phyloP scores from a whole-genome alignment of 37 sponge, comb jelly and placozoan species.

The Cliona cf. orientalis region DNA sequence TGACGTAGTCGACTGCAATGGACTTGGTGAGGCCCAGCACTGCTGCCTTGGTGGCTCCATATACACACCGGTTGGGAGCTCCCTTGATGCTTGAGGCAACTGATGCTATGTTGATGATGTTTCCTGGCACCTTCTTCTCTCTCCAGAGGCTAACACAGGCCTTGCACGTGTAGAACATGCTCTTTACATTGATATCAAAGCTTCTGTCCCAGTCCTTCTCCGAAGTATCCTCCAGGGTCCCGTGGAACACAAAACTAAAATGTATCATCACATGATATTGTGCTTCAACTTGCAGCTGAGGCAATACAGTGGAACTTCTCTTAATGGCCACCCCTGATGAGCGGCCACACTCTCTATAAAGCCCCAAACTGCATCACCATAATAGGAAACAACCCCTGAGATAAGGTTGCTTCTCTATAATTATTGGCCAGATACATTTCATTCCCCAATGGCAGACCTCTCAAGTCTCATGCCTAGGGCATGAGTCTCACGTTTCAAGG shows the following conservation, averaged over 20 bases:
- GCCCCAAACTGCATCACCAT: too few species aligned
- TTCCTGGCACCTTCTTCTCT: constrained; percentile 52
- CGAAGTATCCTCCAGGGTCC: constrained; percentile 50
- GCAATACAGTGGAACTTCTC: too few species aligned
- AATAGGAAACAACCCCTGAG: too few species aligned
- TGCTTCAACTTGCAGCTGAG: too few species aligned
- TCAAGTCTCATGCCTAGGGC: too few species aligned
- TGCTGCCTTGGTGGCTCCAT: constrained; percentile 85
- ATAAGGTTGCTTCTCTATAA: too few species aligned
- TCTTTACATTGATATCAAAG: constrained; percentile 83
- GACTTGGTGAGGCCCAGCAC: constrained; percentile 83
- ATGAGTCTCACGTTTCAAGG: too few species aligned
- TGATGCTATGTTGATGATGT: constrained; percentile 89
- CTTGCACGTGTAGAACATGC: constrained; percentile 72
- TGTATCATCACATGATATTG: too few species aligned
- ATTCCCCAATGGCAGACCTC: too few species aligned
- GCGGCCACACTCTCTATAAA: too few species aligned
- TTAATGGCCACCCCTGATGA: too few species aligned
- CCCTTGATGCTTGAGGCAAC: constrained; percentile 75
- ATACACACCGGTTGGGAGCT: constrained; percentile 68
- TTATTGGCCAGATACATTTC: too few species aligned
- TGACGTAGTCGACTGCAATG: constrained; percentile 76
- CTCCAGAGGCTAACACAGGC: constrained; percentile 52
- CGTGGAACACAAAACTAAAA: constrained; percentile 73
- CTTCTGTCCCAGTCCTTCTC: constrained; percentile 75